Percentiles rank a stretch among this genome's conserved stretches.
These are phyloP conservation scores for Mercenaria mercenaria DNA, from an alignment of 1,140 invertebrate genomes.

Conservation along the genomic window DNA sequence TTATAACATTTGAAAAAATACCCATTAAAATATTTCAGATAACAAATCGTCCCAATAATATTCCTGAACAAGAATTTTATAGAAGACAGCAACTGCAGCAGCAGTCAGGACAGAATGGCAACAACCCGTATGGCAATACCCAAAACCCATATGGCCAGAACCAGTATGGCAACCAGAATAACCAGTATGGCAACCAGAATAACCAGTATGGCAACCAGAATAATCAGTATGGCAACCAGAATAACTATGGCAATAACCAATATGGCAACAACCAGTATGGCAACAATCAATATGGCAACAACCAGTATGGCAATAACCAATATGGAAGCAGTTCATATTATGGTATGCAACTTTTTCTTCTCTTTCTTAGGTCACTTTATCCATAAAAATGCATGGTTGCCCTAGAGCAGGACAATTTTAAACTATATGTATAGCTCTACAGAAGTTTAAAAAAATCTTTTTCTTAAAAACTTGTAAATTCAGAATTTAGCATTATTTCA, in stretches of 20 bases:
- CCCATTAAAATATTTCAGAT: neutral
- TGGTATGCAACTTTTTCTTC: neutral
- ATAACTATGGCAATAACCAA: neutral
- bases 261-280: too few species aligned
- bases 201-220: slow-evolving; percentile 13
- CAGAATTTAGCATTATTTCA: neutral
- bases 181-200: neutral
- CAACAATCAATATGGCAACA: too few species aligned
- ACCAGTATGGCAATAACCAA: too few species aligned
- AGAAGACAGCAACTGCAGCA: neutral
- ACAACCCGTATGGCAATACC: too few species aligned
- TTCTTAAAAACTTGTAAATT: neutral
- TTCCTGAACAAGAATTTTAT: neutral
- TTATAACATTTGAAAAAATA: too few species aligned
- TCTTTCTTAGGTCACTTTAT: neutral
- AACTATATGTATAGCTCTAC: neutral
- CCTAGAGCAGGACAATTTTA: neutral
- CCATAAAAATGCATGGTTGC: neutral
- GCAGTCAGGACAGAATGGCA: neutral
- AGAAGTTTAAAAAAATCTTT: neutral
- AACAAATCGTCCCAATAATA: neutral
- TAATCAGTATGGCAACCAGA: slow-evolving; percentile 31
- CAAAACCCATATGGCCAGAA: neutral
- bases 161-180: slow-evolving; percentile 9
- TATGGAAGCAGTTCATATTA: neutral